These are phyloP conservation scores for Dendroctonus ponderosae DNA, from an alignment of 1,140 invertebrate species.

Conservation along the genomic window DNA sequence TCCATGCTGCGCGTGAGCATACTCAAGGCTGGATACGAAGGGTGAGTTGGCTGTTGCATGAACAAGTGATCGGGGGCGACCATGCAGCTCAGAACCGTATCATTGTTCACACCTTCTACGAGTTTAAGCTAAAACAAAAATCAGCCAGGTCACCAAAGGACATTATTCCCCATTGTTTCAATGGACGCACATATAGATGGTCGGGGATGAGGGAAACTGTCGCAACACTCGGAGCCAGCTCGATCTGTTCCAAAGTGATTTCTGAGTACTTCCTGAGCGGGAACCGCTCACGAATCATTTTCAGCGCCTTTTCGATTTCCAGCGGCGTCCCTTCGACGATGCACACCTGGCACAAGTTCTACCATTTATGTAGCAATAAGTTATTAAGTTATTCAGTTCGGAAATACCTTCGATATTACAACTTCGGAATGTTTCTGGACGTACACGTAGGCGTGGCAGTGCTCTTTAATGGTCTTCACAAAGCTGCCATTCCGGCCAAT, in stretches of 20 bases:
- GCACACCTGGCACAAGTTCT: conserved; percentile 30
- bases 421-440: conserved; percentile 72
- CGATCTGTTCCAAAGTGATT: conserved; percentile 75
- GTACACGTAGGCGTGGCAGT: conserved; percentile 73
- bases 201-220: conserved; percentile 60
- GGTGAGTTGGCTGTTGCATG: conserved; percentile 90
- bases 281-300: conserved; percentile 80
- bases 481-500: conserved; percentile 84
- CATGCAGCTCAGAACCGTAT: conserved; percentile 83
- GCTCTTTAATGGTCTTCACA: conserved; percentile 76
- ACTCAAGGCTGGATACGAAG: conserved; percentile 78
- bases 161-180: not conserved
- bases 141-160: not conserved
- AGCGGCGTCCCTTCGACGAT: conserved; percentile 60
- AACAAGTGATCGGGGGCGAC: conserved; percentile 85
- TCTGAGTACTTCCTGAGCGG: conserved; percentile 75
- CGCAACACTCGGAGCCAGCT: conserved; percentile 59
- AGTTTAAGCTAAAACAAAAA: conserved; percentile 67
- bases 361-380: not conserved
- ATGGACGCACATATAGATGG: conserved; percentile 62
- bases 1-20: conserved; percentile 74
- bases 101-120: conserved; percentile 88
- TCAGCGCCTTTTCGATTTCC: conserved; percentile 76
- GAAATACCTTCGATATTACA: conserved; percentile 63
- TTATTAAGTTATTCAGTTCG: not conserved